A percentile compares a stretch with the other conserved stretches of the same genome.
Evolutionary conservation across 2,888 invertebrate species (phyloP).

Genomic region (Mantis religiosa): DNA sequence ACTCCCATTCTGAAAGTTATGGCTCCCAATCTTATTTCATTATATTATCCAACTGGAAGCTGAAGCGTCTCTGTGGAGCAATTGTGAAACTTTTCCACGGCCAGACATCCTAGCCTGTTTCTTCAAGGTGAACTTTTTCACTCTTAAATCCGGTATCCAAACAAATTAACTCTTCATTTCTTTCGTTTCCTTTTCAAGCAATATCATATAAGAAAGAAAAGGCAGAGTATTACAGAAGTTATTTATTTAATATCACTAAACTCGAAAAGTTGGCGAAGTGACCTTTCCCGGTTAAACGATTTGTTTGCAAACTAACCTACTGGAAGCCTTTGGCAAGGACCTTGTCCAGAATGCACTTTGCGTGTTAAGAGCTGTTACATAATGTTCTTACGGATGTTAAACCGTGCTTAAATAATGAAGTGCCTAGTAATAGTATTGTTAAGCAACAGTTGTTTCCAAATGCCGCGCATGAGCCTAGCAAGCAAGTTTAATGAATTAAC

Average conservation of each 20-base stretch:
- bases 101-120: neutral
- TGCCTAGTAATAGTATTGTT: too few relatives aligned
- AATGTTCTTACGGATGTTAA: neutral
- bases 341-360: neutral
- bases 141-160: neutral
- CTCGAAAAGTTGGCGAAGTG: neutral
- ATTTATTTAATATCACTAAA: neutral
- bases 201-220: neutral
- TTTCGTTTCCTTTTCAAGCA: neutral
- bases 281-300: neutral
- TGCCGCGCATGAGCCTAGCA: too few relatives aligned
- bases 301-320: neutral
- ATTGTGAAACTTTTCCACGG: neutral
- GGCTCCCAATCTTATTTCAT: neutral
- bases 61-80: neutral
- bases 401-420: too few relatives aligned
- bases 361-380: neutral
- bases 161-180: neutral
- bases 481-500: too few relatives aligned
- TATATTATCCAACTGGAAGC: neutral
- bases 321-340: neutral
- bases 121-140: neutral
- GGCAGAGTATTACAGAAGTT: neutral
- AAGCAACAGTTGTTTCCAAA: too few relatives aligned
- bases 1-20: too few relatives aligned